Base-by-base conservation (phyloP, 2,113 vertebrate genomes). In the Campylomormyrus tamandua region DNA sequence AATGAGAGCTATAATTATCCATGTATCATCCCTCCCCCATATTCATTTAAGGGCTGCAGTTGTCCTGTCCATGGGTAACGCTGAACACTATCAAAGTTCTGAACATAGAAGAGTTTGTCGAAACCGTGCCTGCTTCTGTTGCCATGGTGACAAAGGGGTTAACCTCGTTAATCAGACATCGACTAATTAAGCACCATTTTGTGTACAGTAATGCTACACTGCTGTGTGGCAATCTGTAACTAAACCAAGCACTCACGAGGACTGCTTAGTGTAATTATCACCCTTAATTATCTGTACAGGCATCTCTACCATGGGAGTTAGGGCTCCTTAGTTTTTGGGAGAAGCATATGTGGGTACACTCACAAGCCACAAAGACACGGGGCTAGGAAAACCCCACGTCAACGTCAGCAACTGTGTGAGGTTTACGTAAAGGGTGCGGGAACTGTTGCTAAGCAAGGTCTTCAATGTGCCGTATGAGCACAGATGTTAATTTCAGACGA, bases 141-240 rank as follows among this genome's bases (percentile, higher is more conserved):
- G 91, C 94, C 85, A 94, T 94, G 91, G 93, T 90, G 93, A 94
- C 93, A 46, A n/a, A 42, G 86, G 93, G 90, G 85, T 90, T 92
- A 90, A 89, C 87, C 90, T 91, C 89, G 48, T 93, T 93, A 94
- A 93, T 93, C 94, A 90, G 94, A 91, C 92, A 93, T 87, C 92
- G 89, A 92, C 90, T 92, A 94, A 94, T 91, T 95, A 93, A 94
- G 91, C 53, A 90, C 88, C 46, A 48, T 52, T 95, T 94, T 92
- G 90, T 93, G 92, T 92, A 92, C n/a, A 92, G 93, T 95, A 95
- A 94, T 93, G 93, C 92, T 94, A 86, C 58, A 87, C 90, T 92
- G 93, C 89, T 93, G 86, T 70, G 85, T 39, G 90, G 83, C 90
- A 89, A 86, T 90, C 83, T 92, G 83, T 92, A 92, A 92, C 58